Percentiles rank a stretch among this genome's conserved stretches.
phyloP scores from a whole-genome alignment of 2,888 invertebrate genomes.

The Parapristionchus giblindavisi region DNA sequence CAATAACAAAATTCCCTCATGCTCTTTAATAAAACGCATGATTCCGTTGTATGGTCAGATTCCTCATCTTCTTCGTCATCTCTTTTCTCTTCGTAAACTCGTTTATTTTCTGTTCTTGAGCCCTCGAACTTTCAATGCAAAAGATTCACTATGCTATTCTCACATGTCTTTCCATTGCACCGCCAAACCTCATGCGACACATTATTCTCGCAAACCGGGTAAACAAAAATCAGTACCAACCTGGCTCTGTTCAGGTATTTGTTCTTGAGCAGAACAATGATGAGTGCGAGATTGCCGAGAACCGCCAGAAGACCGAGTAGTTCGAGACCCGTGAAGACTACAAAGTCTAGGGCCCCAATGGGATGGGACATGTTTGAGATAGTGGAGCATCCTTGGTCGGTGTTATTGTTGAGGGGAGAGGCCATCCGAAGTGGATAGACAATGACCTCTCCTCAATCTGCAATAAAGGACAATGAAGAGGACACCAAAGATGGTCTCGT shows the following conservation, averaged over 20 bases:
- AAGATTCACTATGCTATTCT: no score
- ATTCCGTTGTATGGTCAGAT: no score
- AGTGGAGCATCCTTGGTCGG: no score
- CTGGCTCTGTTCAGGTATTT: constrained; percentile 65
- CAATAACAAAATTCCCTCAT: no score
- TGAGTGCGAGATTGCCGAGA: constrained; percentile 61
- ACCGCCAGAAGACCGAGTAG: constrained; percentile 63
- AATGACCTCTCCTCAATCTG: background rate
- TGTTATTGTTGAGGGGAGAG: background rate
- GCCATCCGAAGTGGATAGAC: no score
- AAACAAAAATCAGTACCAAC: constrained; percentile 39
- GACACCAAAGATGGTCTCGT: no score
- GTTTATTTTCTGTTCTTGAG: constrained; percentile 32
- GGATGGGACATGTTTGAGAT: no score
- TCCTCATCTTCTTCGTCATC: background rate
- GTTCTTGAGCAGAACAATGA: constrained; percentile 62
- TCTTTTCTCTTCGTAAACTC: constrained; percentile 33
- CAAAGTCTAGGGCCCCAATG: constrained; percentile 46
- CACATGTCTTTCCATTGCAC: no score
- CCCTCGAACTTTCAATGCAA: no score
- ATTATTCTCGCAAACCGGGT: background rate
- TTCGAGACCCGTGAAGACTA: constrained; percentile 53
- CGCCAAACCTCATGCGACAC: no score
- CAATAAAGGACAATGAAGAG: background rate
- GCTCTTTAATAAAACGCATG: no score